Conservation (phyloP, 2,797 vertebrate genomes). For the Dicrostonyx torquatus region DNA sequence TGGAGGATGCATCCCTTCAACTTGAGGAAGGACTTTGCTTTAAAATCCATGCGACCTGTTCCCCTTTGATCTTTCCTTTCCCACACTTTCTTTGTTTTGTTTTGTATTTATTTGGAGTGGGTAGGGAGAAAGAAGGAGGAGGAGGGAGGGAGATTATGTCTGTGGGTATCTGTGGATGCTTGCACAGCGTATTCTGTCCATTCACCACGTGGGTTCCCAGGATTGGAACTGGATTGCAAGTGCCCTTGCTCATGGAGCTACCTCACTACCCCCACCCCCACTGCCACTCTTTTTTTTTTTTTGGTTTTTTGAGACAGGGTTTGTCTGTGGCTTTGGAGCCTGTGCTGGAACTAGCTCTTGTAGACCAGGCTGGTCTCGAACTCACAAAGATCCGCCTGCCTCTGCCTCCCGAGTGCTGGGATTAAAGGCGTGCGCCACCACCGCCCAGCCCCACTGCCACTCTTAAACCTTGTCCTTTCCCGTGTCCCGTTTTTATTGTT, state of each 20-base stretch:
- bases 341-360: no score
- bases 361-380: no score
- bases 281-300: neutral
- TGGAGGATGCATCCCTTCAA: neutral
- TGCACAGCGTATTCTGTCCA: neutral
- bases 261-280: neutral
- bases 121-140: neutral
- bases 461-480: slow-evolving; percentile 25
- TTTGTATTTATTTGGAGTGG: neutral
- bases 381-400: no score
- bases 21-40: neutral
- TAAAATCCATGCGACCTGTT: neutral
- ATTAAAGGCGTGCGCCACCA: no score
- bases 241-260: neutral
- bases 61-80: neutral
- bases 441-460: neutral
- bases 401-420: no score
- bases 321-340: no score
- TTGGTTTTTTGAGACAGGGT: no score
- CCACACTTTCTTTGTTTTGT: neutral
- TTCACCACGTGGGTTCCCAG: neutral
- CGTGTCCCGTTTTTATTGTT: neutral
- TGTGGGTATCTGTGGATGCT: neutral
- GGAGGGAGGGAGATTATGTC: neutral
- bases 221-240: neutral